These are phyloP conservation scores for Cryptocephalus moraei DNA, from an alignment of 2,888 invertebrate genomes.

Conservation along the genomic window DNA sequence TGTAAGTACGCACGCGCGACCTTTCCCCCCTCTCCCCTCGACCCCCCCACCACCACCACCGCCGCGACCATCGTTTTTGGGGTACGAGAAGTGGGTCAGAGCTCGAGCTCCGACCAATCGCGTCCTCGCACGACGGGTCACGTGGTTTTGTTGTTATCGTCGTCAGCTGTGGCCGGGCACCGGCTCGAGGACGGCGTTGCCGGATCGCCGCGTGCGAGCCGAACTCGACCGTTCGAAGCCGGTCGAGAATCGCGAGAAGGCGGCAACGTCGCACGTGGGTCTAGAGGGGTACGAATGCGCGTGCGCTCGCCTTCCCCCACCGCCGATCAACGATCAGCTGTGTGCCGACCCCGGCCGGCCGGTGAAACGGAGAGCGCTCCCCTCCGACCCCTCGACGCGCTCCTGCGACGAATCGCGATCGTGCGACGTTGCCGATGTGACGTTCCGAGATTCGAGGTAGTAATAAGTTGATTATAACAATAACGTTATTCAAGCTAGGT, in stretches of 20 bases:
- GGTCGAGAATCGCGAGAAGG: slow-evolving; percentile 19
- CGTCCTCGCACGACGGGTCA: slow-evolving; percentile 36
- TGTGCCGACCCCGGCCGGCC: background rate
- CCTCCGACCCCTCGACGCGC: no score
- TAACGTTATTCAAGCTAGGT: no score
- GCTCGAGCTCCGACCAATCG: slow-evolving; percentile 36
- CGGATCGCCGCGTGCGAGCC: background rate
- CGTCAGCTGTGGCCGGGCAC: slow-evolving; percentile 46
- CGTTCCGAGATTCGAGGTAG: no score
- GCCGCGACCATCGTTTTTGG: slow-evolving; percentile 33
- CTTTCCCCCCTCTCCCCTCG: no score
- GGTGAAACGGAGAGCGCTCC: no score
- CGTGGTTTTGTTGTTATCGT: slow-evolving; percentile 62
- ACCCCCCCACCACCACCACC: slow-evolving; percentile 1
- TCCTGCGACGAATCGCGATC: no score
- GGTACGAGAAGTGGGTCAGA: slow-evolving; percentile 41
- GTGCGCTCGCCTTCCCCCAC: slow-evolving; percentile 27
- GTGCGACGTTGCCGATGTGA: no score
- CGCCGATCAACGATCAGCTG: slow-evolving; percentile 1
- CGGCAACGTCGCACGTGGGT: no score
- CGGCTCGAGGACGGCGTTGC: background rate
- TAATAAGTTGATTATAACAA: no score
- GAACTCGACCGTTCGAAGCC: no score
- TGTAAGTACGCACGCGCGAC: no score
- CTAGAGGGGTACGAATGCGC: no score